Percentiles rank a stretch among this genome's conserved stretches.
Evolutionary conservation across 1,140 invertebrate species (phyloP).

Genomic region (Maconellicoccus hirsutus): DNA sequence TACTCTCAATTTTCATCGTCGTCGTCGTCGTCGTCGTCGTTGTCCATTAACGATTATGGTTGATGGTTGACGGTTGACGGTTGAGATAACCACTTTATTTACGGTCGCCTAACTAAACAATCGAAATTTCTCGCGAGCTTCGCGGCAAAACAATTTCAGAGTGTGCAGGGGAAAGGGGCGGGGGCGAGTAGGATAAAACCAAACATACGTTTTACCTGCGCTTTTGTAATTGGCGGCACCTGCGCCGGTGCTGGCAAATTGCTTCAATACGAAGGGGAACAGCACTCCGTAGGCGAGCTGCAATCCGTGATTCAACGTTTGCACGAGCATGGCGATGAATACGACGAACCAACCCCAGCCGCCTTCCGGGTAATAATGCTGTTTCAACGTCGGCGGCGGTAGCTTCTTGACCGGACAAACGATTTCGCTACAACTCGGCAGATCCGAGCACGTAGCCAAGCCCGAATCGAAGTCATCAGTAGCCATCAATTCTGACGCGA

Average conservation of each 20-base stretch:
- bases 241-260: constrained; percentile 29
- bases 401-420: constrained; percentile 28
- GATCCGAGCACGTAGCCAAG: constrained; percentile 31
- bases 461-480: constrained; percentile 30
- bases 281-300: constrained; percentile 38
- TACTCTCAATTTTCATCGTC: too few species aligned
- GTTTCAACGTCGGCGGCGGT: constrained; percentile 36
- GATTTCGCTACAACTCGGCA: constrained; percentile 31
- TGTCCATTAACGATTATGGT: too few species aligned
- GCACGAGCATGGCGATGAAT: constrained; percentile 40
- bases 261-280: constrained; percentile 30
- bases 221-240: constrained; percentile 4
- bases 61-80: too few species aligned
- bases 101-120: too few species aligned
- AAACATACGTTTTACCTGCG: too few species aligned
- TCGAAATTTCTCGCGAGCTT: too few species aligned
- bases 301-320: constrained; percentile 41
- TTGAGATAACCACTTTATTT: too few species aligned
- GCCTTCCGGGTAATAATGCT: constrained; percentile 53
- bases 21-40: too few species aligned
- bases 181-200: too few species aligned
- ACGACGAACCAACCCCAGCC: constrained; percentile 55
- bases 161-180: too few species aligned
- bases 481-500: constrained; percentile 15
- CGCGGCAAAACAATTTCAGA: too few species aligned